Base-by-base conservation (phyloP, 2,888 invertebrate species). In the Prosapia bicincta region DNA sequence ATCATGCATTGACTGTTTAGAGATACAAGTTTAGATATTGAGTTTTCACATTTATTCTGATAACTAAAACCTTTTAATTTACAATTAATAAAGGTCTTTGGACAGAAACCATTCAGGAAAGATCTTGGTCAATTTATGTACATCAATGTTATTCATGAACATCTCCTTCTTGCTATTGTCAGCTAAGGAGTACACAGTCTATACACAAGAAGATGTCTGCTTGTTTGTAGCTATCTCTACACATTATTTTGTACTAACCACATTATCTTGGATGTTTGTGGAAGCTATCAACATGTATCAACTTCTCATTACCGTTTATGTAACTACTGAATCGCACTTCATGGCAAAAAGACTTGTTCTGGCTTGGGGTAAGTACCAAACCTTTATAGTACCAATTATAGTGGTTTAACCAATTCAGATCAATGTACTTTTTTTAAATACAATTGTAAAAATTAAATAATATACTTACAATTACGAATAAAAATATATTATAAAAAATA, bases 281-380 rank as follows among this genome's bases (percentile, higher is more conserved):
- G 86, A 87, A 78, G 87, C 87, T 3, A 80, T 85, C 69, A 85
- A 87, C 81, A 86, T 87, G 86, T 86, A 87, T 81, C 86, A 86
- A 69, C 83, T 87, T 30, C 83, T 87, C 28, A 85, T 87, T 72
- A 85, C 85, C 6, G 87, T 87, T 0, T 88, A 88, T 81, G 85
- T 85, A n/a, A 84, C 85, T 66, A 84, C 86, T 26, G 86, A 87
- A 66, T 83, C 84, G 1, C 81, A 83, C 70, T 87, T 87, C 80
- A 83, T 87, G 81, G 72, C 85, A 28, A 87, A 87, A 79, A 81
- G 88, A 72, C 83, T 84, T 71, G 24, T 86, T 3, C 80, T 84
- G 68, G 86, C 86, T 23, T 88, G 87, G 87, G 87, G 87, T 87
- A 83, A 83, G 83, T 54, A 26, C 23, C 15, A 67, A 7, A n/a